phyloP scores from a whole-genome alignment of 2,888 invertebrate genomes.

The Diogma glabrata region DNA sequence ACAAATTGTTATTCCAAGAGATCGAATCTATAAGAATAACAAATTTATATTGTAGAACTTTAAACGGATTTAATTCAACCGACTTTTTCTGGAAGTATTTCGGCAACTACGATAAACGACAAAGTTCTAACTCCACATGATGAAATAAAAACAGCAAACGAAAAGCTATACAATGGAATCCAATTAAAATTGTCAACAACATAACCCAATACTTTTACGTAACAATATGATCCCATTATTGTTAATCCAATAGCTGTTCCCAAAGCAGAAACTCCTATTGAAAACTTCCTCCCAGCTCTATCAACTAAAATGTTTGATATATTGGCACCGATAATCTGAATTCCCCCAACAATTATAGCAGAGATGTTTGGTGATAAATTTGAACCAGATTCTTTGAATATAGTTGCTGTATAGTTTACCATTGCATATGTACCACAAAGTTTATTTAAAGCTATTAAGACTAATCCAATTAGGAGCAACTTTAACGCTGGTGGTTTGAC shows the following conservation, averaged over 20 bases:
- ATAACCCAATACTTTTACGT: conserved; percentile 8
- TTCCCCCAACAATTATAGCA: conserved; percentile 31
- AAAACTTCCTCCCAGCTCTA: conserved; percentile 29
- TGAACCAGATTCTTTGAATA: conserved; percentile 31
- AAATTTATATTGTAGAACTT: too few relatives aligned
- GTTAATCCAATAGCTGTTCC: conserved; percentile 12
- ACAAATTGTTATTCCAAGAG: neutral
- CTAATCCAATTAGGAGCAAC: conserved; percentile 28
- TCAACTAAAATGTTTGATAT: conserved; percentile 31
- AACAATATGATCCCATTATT: conserved; percentile 9
- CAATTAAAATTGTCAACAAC: conserved; percentile 8
- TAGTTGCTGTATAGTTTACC: conserved; percentile 32
- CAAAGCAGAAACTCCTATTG: conserved; percentile 12
- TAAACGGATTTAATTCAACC: too few relatives aligned
- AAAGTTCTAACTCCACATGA: conserved; percentile 15
- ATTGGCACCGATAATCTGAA: conserved; percentile 32
- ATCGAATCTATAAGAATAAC: too few relatives aligned
- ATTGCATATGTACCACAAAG: conserved; percentile 32
- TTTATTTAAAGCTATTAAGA: conserved; percentile 29
- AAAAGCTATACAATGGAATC: conserved; percentile 15
- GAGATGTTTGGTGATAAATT: conserved; percentile 27
- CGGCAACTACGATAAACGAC: conserved; percentile 15
- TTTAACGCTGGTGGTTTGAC: neutral
- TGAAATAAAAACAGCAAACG: conserved; percentile 15
- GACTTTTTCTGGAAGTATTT: conserved; percentile 17